phyloP scores from a whole-genome alignment of 2,888 invertebrate species.

The Drosophila atroscutellata region DNA sequence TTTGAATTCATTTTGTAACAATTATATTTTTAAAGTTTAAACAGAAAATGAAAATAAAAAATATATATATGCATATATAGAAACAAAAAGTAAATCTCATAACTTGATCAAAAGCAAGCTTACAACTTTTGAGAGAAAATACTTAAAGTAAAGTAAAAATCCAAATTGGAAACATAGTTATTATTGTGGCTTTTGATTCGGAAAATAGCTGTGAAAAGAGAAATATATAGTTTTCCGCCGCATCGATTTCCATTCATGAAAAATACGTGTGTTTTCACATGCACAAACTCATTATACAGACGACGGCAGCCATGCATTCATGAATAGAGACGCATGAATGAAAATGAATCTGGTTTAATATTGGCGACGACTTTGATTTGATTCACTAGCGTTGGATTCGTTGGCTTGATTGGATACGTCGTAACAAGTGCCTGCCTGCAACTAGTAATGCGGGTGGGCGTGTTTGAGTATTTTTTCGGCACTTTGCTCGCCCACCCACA shows the following conservation, averaged over 20 bases:
- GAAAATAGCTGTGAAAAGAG: background rate
- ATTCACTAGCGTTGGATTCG: constrained; percentile 32
- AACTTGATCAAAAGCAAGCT: background rate
- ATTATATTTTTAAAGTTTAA: background rate
- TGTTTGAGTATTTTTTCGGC: constrained; percentile 28
- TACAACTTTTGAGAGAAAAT: background rate
- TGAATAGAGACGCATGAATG: constrained; percentile 44
- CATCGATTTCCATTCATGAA: constrained; percentile 34
- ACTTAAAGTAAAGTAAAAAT: background rate
- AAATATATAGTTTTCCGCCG: background rate
- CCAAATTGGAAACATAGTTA: background rate
- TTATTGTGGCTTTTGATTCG: background rate
- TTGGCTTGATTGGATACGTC: constrained; percentile 26
- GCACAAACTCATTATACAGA: constrained; percentile 8
- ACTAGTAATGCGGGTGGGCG: constrained; percentile 6
- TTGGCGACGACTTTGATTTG: constrained; percentile 10
- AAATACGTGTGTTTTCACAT: constrained; percentile 3
- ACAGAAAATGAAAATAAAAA: background rate
- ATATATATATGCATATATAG: too few species aligned
- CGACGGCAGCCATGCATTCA: constrained; percentile 25
- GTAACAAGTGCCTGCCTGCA: constrained; percentile 39
- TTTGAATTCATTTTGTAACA: too few species aligned
- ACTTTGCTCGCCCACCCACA: constrained; percentile 39
- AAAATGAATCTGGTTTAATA: constrained; percentile 11
- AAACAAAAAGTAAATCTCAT: background rate